Conservation (phyloP, 2,888 invertebrate species). For the Synanthedon andrenaeformis region DNA sequence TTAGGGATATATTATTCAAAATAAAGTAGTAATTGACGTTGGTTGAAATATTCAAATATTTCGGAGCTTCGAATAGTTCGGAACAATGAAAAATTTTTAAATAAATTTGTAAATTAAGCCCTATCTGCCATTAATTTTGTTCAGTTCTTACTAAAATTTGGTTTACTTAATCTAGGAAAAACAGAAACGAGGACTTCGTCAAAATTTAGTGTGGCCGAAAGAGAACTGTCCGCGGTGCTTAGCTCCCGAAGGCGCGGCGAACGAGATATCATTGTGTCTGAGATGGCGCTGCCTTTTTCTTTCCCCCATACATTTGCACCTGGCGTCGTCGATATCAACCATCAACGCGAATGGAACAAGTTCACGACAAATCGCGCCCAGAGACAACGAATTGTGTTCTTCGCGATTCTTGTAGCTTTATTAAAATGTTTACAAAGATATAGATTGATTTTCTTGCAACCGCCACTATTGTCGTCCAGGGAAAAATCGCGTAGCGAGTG, state of each 20-base stretch:
- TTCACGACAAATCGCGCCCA: conserved; percentile 24
- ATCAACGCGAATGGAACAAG: conserved; percentile 31
- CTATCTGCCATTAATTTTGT: too few relatives aligned
- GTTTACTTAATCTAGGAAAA: too few relatives aligned
- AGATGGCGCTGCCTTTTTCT: conserved; percentile 1
- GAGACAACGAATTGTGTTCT: conserved; percentile 15
- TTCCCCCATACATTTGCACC: conserved; percentile 20
- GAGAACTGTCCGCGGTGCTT: conserved; percentile 37
- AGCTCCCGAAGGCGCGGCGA: conserved; percentile 17
- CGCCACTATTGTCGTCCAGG: not conserved
- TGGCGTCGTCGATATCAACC: conserved; percentile 19
- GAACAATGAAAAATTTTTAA: too few relatives aligned
- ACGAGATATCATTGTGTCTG: conserved; percentile 8
- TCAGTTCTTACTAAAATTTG: too few relatives aligned
- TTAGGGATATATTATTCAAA: too few relatives aligned
- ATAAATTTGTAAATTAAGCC: too few relatives aligned
- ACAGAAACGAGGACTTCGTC: conserved; percentile 5
- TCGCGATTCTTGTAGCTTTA: conserved; percentile 31
- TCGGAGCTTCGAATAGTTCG: too few relatives aligned
- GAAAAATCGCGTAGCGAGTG: not conserved
- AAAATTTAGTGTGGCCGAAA: conserved; percentile 31
- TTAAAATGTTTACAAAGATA: conserved; percentile 42
- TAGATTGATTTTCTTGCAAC: conserved; percentile 14
- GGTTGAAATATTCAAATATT: too few relatives aligned
- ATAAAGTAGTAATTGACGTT: too few relatives aligned